These are phyloP conservation scores for Nasonovia ribisnigri DNA, from an alignment of 2,888 invertebrate genomes.

Conservation along the genomic window DNA sequence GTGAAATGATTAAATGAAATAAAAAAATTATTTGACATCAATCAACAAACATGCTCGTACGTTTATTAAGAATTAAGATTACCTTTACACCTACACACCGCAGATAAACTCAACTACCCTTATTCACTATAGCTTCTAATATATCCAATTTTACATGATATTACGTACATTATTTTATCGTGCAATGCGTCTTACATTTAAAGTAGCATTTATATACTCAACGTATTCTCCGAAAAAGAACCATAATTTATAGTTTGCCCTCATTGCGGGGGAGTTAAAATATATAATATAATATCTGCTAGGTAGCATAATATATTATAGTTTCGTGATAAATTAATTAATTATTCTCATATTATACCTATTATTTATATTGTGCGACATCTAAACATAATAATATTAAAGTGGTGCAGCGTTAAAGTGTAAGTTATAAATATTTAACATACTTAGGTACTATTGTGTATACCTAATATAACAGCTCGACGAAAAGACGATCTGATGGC, in stretches of 20 bases:
- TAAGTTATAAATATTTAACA: not conserved
- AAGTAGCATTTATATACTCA: not conserved
- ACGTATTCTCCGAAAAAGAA: not conserved
- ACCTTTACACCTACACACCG: not conserved
- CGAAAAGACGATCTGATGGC: not conserved
- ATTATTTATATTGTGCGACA: not conserved
- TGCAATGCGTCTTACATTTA: not conserved
- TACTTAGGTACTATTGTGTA: not conserved
- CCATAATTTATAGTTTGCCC: not conserved
- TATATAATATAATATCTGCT: not conserved
- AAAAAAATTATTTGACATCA: not conserved
- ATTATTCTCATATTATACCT: not conserved
- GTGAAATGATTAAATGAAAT: not conserved
- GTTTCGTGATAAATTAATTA: not conserved
- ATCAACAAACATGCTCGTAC: not conserved
- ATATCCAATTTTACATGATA: not conserved
- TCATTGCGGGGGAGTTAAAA: not conserved
- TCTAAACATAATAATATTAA: not conserved
- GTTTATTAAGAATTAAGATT: not conserved
- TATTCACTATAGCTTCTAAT: not conserved
- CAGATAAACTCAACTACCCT: not conserved
- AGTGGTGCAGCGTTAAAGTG: not conserved
- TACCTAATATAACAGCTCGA: not conserved
- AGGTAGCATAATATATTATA: not conserved
- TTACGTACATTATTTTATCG: not conserved